Conservation (phyloP, 1,140 invertebrate genomes). For the Limonius californicus region DNA sequence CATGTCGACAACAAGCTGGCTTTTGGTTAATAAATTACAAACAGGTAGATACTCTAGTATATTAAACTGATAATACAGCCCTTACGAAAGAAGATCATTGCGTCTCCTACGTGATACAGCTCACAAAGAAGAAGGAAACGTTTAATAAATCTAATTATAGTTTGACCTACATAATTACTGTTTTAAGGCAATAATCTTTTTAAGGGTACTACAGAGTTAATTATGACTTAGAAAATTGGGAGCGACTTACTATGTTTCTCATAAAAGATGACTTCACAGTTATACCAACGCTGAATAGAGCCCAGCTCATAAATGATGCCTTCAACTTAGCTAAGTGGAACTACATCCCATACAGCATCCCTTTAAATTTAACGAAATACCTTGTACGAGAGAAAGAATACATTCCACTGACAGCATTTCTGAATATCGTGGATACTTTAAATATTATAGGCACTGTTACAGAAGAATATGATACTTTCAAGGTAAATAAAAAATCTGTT, state of each 20-base stretch:
- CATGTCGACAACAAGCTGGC: too few relatives aligned
- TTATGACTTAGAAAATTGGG: constrained; percentile 58
- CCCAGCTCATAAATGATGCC: constrained; percentile 73
- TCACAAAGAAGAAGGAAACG: too few relatives aligned
- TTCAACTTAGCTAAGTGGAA: constrained; percentile 61
- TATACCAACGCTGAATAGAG: constrained; percentile 68
- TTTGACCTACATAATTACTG: too few relatives aligned
- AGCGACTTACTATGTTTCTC: constrained; percentile 49
- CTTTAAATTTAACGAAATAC: constrained; percentile 53
- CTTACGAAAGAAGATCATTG: too few relatives aligned
- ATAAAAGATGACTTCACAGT: constrained; percentile 45
- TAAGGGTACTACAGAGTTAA: constrained; percentile 48
- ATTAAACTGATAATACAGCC: too few relatives aligned
- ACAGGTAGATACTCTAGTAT: too few relatives aligned
- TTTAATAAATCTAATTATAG: too few relatives aligned
- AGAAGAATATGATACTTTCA: too few relatives aligned
- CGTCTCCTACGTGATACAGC: too few relatives aligned
- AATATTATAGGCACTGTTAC: background rate
- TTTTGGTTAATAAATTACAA: too few relatives aligned
- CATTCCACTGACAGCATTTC: constrained; percentile 17
- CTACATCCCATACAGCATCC: constrained; percentile 47
- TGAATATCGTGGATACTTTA: background rate
- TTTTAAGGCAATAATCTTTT: too few relatives aligned
- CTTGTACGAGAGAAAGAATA: constrained; percentile 50
- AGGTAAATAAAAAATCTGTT: too few relatives aligned